Evolutionary conservation across 2,888 invertebrate genomes (phyloP).

Genomic region (Neoitamus cyanurus): DNA sequence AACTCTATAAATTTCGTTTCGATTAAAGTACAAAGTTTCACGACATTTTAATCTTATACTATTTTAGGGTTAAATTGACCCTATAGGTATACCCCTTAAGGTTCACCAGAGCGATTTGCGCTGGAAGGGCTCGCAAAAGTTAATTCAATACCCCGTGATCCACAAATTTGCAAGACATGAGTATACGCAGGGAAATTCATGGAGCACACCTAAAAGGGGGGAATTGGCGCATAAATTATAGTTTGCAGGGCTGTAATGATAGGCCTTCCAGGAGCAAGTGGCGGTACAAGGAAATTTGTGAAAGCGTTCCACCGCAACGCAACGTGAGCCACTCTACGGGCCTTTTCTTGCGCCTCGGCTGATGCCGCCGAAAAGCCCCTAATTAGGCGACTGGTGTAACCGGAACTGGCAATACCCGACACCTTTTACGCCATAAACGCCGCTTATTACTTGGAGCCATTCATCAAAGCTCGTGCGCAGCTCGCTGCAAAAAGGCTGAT

Average conservation of each 20-base stretch:
- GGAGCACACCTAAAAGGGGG: background rate
- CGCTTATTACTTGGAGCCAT: background rate
- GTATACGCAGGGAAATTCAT: background rate
- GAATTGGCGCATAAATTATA: background rate
- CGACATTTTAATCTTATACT: too few relatives aligned
- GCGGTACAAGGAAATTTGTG: background rate
- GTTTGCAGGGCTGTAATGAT: background rate
- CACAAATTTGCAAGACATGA: background rate
- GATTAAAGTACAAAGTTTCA: too few relatives aligned
- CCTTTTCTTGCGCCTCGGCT: background rate
- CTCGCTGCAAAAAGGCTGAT: slow-evolving; percentile 7
- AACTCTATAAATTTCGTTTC: too few relatives aligned
- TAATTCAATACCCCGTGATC: too few relatives aligned
- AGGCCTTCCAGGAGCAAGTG: background rate
- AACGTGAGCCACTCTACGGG: background rate
- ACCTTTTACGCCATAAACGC: background rate
- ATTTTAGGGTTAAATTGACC: too few relatives aligned
- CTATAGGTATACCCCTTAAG: too few relatives aligned
- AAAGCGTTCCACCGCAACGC: background rate
- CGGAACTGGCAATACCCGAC: slow-evolving; percentile 1
- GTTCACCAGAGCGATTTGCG: too few relatives aligned
- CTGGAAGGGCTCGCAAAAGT: too few relatives aligned
- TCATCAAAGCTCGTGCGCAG: slow-evolving; percentile 7
- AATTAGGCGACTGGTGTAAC: background rate
- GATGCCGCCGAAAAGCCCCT: background rate